Evolutionary conservation across 2,888 invertebrate genomes (phyloP).

Genomic region (Alsophila aescularia): DNA sequence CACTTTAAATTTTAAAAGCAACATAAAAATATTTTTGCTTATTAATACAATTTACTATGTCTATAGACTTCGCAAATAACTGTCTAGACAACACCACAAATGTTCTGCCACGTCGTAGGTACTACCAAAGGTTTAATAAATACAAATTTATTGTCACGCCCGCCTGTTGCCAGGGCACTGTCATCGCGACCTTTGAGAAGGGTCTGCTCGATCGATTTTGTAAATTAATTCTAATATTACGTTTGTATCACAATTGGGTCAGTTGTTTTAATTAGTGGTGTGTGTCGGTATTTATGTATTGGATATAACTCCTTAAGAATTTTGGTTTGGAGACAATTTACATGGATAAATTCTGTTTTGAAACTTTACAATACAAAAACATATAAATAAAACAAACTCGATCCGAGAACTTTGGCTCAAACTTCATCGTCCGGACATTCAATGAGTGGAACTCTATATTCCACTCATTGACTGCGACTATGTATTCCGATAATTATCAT

Average conservation of each 20-base stretch:
- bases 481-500: too few relatives aligned
- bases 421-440: too few relatives aligned
- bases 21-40: too few relatives aligned
- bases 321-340: background rate
- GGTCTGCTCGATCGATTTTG: constrained; percentile 15
- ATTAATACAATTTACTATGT: too few relatives aligned
- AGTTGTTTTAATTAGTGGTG: constrained; percentile 9
- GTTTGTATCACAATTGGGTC: constrained; percentile 1
- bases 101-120: too few relatives aligned
- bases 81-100: too few relatives aligned
- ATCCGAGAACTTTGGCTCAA: too few relatives aligned
- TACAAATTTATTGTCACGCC: constrained; percentile 18
- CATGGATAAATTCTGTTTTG: background rate
- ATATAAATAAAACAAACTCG: too few relatives aligned
- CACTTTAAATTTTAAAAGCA: too few relatives aligned
- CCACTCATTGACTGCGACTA: too few relatives aligned
- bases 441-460: too few relatives aligned
- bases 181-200: constrained; percentile 20
- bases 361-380: background rate
- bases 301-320: background rate
- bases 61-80: too few relatives aligned
- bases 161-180: constrained; percentile 15
- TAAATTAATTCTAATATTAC: constrained; percentile 19
- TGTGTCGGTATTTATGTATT: background rate
- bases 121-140: constrained; percentile 13